Evolutionary conservation across 2,113 vertebrate species (phyloP).

Genomic region (Eptesicus fuscus): DNA sequence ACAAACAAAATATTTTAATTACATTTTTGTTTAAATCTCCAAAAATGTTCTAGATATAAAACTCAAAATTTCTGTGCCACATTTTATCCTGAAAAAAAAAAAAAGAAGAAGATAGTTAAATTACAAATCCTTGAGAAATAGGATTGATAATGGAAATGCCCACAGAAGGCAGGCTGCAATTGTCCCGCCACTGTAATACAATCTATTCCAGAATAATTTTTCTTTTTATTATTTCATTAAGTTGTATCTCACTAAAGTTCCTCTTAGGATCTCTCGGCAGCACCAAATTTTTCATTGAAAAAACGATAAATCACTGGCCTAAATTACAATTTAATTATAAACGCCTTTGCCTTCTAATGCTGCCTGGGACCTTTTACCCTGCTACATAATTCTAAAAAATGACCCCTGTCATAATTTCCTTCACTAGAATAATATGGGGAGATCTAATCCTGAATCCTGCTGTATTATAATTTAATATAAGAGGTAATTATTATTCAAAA

Average conservation of each 20-base stretch:
- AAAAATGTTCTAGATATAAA: constrained; percentile 11
- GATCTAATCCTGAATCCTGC: constrained; percentile 87
- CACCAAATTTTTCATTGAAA: constrained; percentile 90
- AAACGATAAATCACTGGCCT: constrained; percentile 93
- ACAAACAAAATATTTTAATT: neutral
- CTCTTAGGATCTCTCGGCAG: constrained; percentile 85
- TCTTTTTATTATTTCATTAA: constrained; percentile 99
- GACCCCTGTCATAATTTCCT: constrained; percentile 92
- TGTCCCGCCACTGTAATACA: constrained; percentile 73
- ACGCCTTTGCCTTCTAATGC: constrained; percentile 96
- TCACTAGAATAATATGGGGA: constrained; percentile 87
- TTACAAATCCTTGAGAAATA: constrained; percentile 42
- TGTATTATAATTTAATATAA: constrained; percentile 89
- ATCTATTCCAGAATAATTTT: constrained; percentile 84
- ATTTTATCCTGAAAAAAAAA: constrained; percentile 13
- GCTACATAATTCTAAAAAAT: constrained; percentile 99
- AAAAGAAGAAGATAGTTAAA: constrained; percentile 42
- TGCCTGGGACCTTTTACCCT: constrained; percentile 94
- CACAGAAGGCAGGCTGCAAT: constrained; percentile 61
- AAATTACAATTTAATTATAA: constrained; percentile 99
- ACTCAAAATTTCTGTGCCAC: constrained; percentile 23
- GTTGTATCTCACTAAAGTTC: constrained; percentile 91
- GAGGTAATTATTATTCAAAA: constrained; percentile 88
- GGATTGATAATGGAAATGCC: constrained; percentile 59
- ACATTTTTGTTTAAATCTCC: neutral